These are phyloP conservation scores for Stegophylla sp. DNA, from an alignment of 2,888 invertebrate species.

Conservation along the genomic window DNA sequence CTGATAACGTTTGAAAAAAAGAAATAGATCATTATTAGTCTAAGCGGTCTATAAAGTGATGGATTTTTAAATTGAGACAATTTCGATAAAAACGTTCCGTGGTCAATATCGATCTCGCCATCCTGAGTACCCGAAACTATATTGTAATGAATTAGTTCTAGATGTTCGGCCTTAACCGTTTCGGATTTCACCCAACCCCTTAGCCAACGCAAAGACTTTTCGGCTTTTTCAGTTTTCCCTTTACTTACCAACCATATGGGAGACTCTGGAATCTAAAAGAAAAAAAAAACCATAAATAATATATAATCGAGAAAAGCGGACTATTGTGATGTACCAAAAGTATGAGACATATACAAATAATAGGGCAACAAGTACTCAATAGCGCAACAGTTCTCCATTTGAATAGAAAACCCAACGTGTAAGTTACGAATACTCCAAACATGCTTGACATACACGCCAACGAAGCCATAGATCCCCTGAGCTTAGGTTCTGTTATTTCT, in stretches of 20 bases:
- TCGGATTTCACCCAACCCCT: conserved; percentile 69
- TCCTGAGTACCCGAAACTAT: conserved; percentile 65
- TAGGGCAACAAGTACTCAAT: not conserved
- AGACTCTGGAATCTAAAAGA: conserved; percentile 69
- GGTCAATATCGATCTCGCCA: conserved; percentile 59
- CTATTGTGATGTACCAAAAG: conserved; percentile 65
- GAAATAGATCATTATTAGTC: conserved; percentile 26
- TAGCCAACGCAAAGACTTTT: conserved; percentile 68
- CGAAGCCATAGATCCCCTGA: conserved; percentile 61
- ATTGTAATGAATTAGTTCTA: conserved; percentile 67
- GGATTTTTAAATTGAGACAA: not conserved
- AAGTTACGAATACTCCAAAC: not conserved
- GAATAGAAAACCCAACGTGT: not conserved
- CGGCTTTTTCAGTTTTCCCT: conserved; percentile 68
- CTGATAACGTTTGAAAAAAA: not conserved
- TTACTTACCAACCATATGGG: conserved; percentile 70
- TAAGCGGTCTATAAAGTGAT: conserved; percentile 8
- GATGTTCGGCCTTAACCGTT: conserved; percentile 67
- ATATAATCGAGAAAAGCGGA: no score
- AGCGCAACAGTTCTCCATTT: not conserved
- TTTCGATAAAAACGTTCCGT: not conserved
- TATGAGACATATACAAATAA: not conserved
- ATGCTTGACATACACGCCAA: not conserved
- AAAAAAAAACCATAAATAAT: conserved; percentile 63
- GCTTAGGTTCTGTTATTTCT: conserved; percentile 69